A percentile compares a stretch with the other conserved stretches of the same genome.
phyloP scores from a whole-genome alignment of 2,113 vertebrate species.

The Cyphomyrus discorhynchus region DNA sequence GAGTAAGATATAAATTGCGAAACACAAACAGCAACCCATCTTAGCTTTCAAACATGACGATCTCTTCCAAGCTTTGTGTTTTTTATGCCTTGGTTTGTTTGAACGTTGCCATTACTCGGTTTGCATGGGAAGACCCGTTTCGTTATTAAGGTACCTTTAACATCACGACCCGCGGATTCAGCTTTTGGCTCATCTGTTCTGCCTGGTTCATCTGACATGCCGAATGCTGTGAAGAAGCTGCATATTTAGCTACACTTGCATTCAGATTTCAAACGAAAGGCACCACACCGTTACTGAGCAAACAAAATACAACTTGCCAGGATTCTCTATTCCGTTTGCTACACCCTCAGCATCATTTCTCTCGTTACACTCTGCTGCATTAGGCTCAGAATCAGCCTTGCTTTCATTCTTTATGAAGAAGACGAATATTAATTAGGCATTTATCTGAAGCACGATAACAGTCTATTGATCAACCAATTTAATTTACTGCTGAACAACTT shows the following conservation, averaged over 20 bases:
- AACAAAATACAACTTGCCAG: constrained; percentile 43
- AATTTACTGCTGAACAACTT: neutral
- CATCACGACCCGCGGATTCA: constrained; percentile 16
- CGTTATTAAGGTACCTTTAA: constrained; percentile 36
- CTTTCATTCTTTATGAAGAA: constrained; percentile 32
- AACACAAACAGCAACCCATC: neutral
- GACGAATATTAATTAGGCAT: neutral
- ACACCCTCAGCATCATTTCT: neutral
- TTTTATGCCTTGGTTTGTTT: neutral
- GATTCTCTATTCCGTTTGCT: constrained; percentile 42
- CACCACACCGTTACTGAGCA: no score
- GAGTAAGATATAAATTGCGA: neutral
- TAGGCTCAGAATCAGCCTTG: constrained; percentile 19
- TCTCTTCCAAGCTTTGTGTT: neutral
- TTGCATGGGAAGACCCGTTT: neutral
- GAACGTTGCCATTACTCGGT: neutral
- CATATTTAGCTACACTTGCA: neutral
- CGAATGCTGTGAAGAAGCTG: constrained; percentile 51
- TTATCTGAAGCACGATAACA: neutral
- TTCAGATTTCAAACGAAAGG: neutral
- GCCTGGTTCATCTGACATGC: constrained; percentile 54
- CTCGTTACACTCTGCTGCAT: neutral
- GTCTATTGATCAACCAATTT: neutral
- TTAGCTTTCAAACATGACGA: neutral
- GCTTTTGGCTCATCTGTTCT: constrained; percentile 32